These are phyloP conservation scores for Selene dorsalis DNA, from an alignment of 2,797 vertebrate genomes.

Conservation along the genomic window DNA sequence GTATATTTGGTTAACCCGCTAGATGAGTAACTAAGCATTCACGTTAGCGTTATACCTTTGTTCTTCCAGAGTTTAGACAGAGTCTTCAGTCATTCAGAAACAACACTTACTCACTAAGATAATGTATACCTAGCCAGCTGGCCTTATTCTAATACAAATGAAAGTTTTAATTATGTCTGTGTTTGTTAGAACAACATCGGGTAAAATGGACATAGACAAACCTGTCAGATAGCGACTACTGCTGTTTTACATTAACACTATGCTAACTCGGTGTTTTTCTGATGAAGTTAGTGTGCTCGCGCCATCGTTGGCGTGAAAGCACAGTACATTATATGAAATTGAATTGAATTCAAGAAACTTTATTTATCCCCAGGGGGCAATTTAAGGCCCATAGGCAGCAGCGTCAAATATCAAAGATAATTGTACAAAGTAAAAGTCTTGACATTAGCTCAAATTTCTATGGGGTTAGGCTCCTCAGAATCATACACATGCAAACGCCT, in stretches of 20 bases:
- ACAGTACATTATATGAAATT: too few species aligned
- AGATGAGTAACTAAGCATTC: not conserved
- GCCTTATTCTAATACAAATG: not conserved
- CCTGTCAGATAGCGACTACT: not conserved
- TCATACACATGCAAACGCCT: not conserved
- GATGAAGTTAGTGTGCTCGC: not conserved
- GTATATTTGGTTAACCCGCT: not conserved
- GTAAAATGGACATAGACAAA: not conserved
- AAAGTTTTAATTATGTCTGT: fast-evolving
- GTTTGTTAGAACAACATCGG: not conserved
- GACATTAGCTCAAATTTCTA: not conserved
- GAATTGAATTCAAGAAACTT: too few species aligned
- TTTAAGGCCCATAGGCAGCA: too few species aligned
- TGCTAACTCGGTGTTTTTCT: not conserved
- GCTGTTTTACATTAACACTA: not conserved
- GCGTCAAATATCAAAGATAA: too few species aligned
- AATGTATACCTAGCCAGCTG: not conserved
- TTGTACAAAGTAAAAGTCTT: not conserved
- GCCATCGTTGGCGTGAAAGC: not conserved
- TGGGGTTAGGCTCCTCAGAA: not conserved
- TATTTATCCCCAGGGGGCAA: too few species aligned
- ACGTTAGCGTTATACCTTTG: not conserved
- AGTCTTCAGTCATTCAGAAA: conserved; percentile 45
- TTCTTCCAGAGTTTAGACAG: conserved; percentile 49
- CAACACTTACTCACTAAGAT: not conserved